A percentile compares a stretch with the other conserved stretches of the same genome.
These are phyloP conservation scores for Apoda limacodes DNA, from an alignment of 2,888 invertebrate species.

Conservation along the genomic window DNA sequence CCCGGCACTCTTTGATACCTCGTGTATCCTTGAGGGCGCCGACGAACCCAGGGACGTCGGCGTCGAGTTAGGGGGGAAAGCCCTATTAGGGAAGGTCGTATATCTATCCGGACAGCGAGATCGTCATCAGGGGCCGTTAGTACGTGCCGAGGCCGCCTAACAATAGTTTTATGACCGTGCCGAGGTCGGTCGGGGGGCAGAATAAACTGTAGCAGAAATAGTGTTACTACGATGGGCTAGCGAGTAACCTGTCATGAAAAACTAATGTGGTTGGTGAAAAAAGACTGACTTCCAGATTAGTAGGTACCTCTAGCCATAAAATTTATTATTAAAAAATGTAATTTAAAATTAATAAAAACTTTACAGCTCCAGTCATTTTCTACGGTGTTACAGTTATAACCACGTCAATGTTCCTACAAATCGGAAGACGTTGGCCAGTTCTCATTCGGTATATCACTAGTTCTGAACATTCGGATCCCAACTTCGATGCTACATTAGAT, in stretches of 20 bases:
- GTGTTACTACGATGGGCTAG: background rate
- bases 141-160: too few species aligned
- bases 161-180: too few species aligned
- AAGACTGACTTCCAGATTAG: background rate
- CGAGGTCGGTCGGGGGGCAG: too few species aligned
- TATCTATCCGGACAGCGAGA: too few species aligned
- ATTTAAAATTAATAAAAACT: slow-evolving; percentile 2
- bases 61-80: too few species aligned
- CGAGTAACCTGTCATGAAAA: background rate
- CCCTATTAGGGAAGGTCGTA: too few species aligned
- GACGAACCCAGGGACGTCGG: too few species aligned
- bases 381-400: slow-evolving; percentile 43
- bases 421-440: slow-evolving; percentile 42
- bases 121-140: too few species aligned
- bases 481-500: slow-evolving; percentile 29
- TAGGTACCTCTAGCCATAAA: background rate
- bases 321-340: slow-evolving; percentile 1
- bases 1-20: too few species aligned
- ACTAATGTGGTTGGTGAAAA: background rate
- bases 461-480: slow-evolving; percentile 44
- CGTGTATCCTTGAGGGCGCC: too few species aligned
- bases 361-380: slow-evolving; percentile 46
- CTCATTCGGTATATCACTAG: slow-evolving; percentile 34
- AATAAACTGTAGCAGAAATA: too few species aligned
- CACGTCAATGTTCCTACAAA: slow-evolving; percentile 39